Evolutionary conservation across 2,113 vertebrate species (phyloP).

Genomic region (Rafetus swinhoei): DNA sequence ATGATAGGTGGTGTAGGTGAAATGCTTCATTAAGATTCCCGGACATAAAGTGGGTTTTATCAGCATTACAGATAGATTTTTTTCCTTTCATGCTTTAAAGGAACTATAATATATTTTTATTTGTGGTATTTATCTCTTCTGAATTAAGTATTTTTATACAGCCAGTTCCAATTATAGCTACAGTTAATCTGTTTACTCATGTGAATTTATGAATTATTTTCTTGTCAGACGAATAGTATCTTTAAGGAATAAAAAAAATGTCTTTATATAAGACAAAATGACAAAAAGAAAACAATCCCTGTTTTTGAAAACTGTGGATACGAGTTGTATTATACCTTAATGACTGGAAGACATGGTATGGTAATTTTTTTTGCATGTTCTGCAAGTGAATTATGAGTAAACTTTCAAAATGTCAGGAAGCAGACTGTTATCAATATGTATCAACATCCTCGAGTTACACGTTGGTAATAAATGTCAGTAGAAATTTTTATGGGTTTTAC

Average conservation of each 20-base stretch:
- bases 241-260: background rate
- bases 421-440: slow-evolving; percentile 79
- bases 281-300: background rate
- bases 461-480: slow-evolving; percentile 77
- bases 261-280: background rate
- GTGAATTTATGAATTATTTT: background rate
- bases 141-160: background rate
- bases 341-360: background rate
- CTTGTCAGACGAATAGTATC: background rate
- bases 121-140: background rate
- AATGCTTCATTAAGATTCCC: background rate
- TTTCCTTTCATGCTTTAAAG: background rate
- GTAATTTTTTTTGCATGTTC: slow-evolving; percentile 61
- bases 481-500: slow-evolving; percentile 76
- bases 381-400: slow-evolving; percentile 74
- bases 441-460: slow-evolving; percentile 78
- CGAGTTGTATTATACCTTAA: slow-evolving; percentile 15
- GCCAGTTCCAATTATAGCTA: background rate
- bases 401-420: slow-evolving; percentile 80
- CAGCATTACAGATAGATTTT: background rate
- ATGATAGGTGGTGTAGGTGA: background rate
- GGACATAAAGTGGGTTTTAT: background rate
- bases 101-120: background rate
- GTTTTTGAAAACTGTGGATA: slow-evolving; percentile 20
- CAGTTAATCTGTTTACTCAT: background rate